Evolutionary conservation across 2,113 vertebrate genomes (phyloP), one percentile per base, ranked within the genome.

Genomic region (Paralichthys olivaceus): DNA sequence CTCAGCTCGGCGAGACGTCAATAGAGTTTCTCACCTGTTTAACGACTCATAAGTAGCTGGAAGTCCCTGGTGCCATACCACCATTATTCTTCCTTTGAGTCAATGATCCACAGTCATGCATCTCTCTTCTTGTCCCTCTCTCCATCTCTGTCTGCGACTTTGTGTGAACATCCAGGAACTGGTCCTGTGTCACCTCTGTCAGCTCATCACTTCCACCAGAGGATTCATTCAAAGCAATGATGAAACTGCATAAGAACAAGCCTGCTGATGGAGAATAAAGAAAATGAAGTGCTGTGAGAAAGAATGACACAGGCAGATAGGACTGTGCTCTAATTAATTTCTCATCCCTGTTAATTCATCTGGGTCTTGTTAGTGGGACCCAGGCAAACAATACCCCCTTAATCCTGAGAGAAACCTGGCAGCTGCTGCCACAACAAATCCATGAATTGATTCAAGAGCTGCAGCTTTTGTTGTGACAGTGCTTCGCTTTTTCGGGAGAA

Each of bases 21-120:
- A 84, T 70, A 69, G 56, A 58, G 28, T 49, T 83, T 86, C 71
- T 83, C 81, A 83, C 76, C 88, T 83, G 64, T 80, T 86, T 81
- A 80, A 77, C 56, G 56, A 37, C 81, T 81, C 66, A 80, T 79
- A 77, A 81, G 76, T 69, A 73, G 66, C 69, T 58, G 29, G 62
- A 69, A 23, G 59, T 40, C 55, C 49, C 22, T 7, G 7, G 29
- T 49, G 72, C 54, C 49, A 28, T 25, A 1, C 15, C 34, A 57
- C 22, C 65, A 85, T 84, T 77, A 74, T 45, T 77, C 81, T 81
- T 86, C 77, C 74, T 84, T 71, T 77, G 43, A 63, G 45, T 32
- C 69, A 84, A 81, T 25, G 78, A 88, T 76, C 77, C 47, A 20
- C 49, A 65, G 59, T 43, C 64, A 17, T 17, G 4, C 43, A 0